phyloP scores from a whole-genome alignment of 2,113 vertebrate species.

The Ceyx melanurus region DNA sequence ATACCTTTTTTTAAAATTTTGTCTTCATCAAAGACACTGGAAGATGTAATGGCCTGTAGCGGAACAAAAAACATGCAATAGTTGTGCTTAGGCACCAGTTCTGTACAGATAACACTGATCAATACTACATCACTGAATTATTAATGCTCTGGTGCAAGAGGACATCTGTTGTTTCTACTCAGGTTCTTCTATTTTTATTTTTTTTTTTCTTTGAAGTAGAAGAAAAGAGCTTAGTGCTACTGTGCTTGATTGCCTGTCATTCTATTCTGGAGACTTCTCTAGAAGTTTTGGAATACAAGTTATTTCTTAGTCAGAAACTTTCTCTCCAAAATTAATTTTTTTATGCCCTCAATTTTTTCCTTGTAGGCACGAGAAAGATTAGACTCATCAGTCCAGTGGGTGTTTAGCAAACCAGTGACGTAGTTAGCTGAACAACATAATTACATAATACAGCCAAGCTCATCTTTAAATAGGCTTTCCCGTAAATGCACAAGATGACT shows the following conservation, averaged over 20 bases:
- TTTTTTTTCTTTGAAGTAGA: not conserved
- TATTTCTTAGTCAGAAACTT: slow-evolving; percentile 50
- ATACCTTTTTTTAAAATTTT: not conserved
- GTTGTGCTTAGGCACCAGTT: not conserved
- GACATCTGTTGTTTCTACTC: not conserved
- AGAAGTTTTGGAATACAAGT: slow-evolving; percentile 40
- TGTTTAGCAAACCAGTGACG: slow-evolving; percentile 61
- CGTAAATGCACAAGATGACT: slow-evolving; percentile 35
- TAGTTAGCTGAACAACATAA: slow-evolving; percentile 1
- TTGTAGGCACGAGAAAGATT: not conserved
- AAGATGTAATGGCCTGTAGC: not conserved
- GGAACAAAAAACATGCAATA: not conserved
- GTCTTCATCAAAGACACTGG: not conserved
- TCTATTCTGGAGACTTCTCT: not conserved
- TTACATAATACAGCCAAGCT: slow-evolving; percentile 54
- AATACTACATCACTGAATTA: not conserved
- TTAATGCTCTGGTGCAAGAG: not conserved
- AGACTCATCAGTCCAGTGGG: not conserved
- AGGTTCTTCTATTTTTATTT: not conserved
- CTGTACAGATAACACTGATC: not conserved
- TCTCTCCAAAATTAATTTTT: not conserved
- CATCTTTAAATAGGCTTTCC: slow-evolving; percentile 58
- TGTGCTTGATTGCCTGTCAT: not conserved
- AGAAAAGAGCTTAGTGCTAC: not conserved
- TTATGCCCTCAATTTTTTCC: not conserved